phyloP scores from a whole-genome alignment of 2,888 invertebrate species.

The Acleris emargana region DNA sequence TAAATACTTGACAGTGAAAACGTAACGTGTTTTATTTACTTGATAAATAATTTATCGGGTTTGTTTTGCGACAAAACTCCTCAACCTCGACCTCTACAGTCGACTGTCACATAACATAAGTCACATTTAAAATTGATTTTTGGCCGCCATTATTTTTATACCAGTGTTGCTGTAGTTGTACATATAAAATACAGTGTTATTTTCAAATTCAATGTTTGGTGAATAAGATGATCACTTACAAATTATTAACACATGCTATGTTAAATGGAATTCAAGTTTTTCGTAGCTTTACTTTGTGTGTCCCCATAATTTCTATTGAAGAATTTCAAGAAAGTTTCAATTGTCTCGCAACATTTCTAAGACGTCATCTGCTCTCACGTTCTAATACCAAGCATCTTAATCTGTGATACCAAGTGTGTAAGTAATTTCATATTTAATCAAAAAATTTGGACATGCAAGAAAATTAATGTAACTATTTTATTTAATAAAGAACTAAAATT shows the following conservation, averaged over 20 bases:
- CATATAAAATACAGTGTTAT: neutral
- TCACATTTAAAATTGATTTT: constrained; percentile 79
- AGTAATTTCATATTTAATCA: neutral
- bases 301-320: neutral
- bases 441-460: neutral
- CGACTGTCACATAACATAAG: constrained; percentile 48
- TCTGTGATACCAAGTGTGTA: neutral
- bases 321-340: neutral
- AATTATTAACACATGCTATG: neutral
- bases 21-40: constrained; percentile 46
- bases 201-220: neutral
- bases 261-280: neutral
- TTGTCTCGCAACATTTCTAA: constrained; percentile 8
- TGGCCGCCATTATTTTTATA: constrained; percentile 67
- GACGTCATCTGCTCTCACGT: neutral
- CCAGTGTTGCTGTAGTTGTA: constrained; percentile 39
- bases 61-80: constrained; percentile 43
- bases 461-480: neutral
- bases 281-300: neutral
- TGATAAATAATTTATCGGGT: constrained; percentile 47
- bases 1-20: constrained; percentile 4
- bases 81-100: constrained; percentile 39
- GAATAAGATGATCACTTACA: neutral
- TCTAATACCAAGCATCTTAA: neutral
- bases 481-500: too few species aligned